Evolutionary conservation across 2,888 invertebrate genomes (phyloP), one percentile per base, ranked within the genome.

Genomic region (Drosophila anomalipes): DNA sequence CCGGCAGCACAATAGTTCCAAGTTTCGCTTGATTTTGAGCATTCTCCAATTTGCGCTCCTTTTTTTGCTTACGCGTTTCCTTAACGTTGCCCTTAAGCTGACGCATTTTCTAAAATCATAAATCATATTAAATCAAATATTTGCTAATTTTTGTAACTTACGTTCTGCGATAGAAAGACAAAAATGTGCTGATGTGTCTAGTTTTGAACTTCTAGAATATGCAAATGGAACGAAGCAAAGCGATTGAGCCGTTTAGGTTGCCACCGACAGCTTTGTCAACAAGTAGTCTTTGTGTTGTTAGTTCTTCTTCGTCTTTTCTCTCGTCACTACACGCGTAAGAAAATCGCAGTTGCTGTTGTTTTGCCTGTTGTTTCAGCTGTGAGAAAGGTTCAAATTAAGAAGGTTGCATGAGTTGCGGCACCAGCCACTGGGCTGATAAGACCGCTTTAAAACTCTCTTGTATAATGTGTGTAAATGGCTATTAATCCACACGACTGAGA

Each of bases 1-100:
- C 85, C 9, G 97, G 97, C 82, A 97, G 93, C 71, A 96, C 98
- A 70, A 97, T 94, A 2, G 97, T 97, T 90, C 96, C 95, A n/a
- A 97, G 95, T 91, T 97, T 96, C 91, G 96, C 96, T 87, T 97
- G 96, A 91, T 95, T 96, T 92, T 96, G 96, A 12, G 96, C 94
- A 89, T 97, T 97, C 81, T 97, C 97, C 93, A 96, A 96, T 94
- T 96, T 97, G 41, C 98, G 95, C 90, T 97, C 97, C 87, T 96
- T 96, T 92, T 97, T 97, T 93, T 97, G 97, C 92, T 96, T 96
- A 16, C 96, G 96, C 0, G 96, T 96, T 94, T 97, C 97, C 94
- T 97, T 97, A 54, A 95, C 95, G 91, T 95, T 96, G 59, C 97
- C 97, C 91, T 97, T 97, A 49, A 97, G 93, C 92, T 97, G 97